A percentile compares a stretch with the other conserved stretches of the same genome.
These are phyloP conservation scores for Enteromius argenteus DNA, from an alignment of 2,797 vertebrate genomes.

Conservation along the genomic window DNA sequence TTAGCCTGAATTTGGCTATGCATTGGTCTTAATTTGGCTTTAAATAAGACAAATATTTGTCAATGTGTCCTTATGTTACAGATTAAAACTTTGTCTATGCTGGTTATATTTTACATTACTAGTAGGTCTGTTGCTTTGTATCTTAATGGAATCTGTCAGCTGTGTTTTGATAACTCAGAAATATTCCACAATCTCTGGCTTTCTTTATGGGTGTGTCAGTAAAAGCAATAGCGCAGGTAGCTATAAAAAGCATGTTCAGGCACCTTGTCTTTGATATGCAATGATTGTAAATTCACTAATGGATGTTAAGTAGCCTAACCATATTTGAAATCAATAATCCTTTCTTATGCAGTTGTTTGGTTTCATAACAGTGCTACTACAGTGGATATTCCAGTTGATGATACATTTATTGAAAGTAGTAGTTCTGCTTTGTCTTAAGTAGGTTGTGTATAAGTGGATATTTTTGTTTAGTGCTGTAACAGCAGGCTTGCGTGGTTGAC, in stretches of 20 bases:
- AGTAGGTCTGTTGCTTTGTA: constrained; percentile 29
- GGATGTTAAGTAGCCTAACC: constrained; percentile 35
- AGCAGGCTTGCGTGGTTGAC: constrained; percentile 3
- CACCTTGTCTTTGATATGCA: constrained; percentile 10
- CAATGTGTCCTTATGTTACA: no score
- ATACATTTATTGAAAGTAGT: background rate
- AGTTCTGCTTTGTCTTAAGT: constrained; percentile 9
- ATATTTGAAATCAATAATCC: constrained; percentile 33
- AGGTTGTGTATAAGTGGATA: background rate
- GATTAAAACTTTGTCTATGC: background rate
- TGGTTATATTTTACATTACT: background rate
- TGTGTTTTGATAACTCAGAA: constrained; percentile 28
- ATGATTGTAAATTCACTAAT: constrained; percentile 48
- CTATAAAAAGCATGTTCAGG: constrained; percentile 4
- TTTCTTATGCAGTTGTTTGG: constrained; percentile 16
- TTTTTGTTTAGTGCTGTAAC: constrained; percentile 11
- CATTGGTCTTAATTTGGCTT: background rate
- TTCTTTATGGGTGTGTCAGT: constrained; percentile 26
- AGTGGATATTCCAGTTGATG: background rate
- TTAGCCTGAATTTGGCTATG: background rate
- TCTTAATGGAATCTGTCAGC: constrained; percentile 25
- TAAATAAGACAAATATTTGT: background rate
- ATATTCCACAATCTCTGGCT: no score
- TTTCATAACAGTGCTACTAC: background rate
- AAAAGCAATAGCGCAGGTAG: constrained; percentile 2